Conservation (phyloP, 2,113 vertebrate genomes). For the Nycticebus coucang region DNA sequence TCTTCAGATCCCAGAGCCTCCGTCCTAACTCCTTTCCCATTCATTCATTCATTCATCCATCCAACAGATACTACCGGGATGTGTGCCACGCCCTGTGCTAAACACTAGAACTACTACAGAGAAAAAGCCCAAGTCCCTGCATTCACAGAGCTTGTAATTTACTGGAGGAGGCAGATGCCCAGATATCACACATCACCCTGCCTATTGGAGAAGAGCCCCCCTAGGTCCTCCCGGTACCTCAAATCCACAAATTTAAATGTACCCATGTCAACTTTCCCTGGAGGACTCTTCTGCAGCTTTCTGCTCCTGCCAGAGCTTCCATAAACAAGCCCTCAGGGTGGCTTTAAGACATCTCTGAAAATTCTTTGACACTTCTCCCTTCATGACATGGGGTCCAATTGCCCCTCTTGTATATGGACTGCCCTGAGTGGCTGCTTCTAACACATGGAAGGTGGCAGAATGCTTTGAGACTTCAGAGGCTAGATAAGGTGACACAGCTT, state of each 20-base stretch:
- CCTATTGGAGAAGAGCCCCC: neutral
- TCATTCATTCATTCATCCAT: neutral
- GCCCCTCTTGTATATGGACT: too few relatives aligned
- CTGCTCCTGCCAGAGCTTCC: neutral
- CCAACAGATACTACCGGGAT: neutral
- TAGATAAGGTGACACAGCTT: neutral
- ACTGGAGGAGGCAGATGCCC: fast-evolving
- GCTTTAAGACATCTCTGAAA: neutral
- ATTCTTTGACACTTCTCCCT: neutral
- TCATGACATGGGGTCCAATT: neutral
- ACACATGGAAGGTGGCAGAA: neutral
- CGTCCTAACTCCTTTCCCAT: neutral
- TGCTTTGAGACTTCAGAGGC: neutral
- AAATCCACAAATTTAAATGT: neutral
- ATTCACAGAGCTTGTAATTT: neutral
- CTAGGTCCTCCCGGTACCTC: neutral
- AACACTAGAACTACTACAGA: neutral
- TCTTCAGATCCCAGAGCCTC: neutral
- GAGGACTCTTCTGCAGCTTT: neutral
- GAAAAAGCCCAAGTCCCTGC: neutral
- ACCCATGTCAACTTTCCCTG: neutral
- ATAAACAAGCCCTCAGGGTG: neutral
- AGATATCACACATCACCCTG: neutral
- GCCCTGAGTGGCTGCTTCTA: neutral
- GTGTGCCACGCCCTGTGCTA: neutral